phyloP scores from a whole-genome alignment of 2,888 invertebrate genomes.

The Chouioia cunea region DNA sequence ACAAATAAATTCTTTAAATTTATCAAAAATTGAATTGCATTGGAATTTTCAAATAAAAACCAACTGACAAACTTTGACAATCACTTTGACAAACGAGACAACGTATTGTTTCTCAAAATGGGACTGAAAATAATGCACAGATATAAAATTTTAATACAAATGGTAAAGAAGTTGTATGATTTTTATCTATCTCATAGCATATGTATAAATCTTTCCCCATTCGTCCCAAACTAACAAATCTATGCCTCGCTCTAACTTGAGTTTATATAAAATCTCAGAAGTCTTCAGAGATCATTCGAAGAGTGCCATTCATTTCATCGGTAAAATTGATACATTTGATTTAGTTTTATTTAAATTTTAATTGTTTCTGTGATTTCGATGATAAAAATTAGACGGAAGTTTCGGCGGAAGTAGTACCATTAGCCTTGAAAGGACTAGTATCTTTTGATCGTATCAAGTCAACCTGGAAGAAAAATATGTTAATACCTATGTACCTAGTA shows the following conservation, averaged over 20 bases:
- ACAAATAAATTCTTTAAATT: too few species aligned
- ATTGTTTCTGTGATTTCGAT: conserved; percentile 31
- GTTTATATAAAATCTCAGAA: conserved; percentile 37
- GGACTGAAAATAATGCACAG: neutral
- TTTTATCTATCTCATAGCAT: neutral
- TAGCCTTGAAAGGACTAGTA: conserved; percentile 60
- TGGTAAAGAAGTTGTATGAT: neutral
- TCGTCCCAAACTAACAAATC: conserved; percentile 18
- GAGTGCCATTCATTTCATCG: neutral
- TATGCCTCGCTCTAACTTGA: conserved; percentile 4
- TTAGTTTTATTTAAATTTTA: conserved; percentile 24
- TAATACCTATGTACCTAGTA: conserved; percentile 39
- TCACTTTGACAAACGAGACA: too few species aligned
- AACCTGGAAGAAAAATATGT: conserved; percentile 58
- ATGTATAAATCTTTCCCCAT: conserved; percentile 6
- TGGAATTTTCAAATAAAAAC: too few species aligned
- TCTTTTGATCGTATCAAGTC: conserved; percentile 66
- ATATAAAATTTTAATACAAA: conserved; percentile 1
- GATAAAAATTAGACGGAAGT: conserved; percentile 60
- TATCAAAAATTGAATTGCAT: too few species aligned
- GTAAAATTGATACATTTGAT: neutral
- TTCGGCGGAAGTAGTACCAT: conserved; percentile 65
- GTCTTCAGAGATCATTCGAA: conserved; percentile 42
- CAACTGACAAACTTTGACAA: too few species aligned
- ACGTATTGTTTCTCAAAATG: too few species aligned